Evolutionary conservation across 2,113 vertebrate genomes (phyloP).

Genomic region (Corythoichthys intestinalis): DNA sequence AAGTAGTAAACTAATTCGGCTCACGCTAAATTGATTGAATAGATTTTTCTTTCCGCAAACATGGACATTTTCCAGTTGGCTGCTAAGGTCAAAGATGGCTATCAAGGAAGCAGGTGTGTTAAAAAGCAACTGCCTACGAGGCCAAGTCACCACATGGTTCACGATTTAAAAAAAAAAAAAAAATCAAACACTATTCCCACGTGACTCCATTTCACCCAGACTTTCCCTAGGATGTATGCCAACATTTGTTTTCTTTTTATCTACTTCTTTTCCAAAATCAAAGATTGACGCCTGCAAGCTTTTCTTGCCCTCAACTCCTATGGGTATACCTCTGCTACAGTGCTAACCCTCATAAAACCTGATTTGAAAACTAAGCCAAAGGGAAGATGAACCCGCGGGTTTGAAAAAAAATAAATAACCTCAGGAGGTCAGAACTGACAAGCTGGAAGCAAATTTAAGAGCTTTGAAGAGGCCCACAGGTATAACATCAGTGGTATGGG

Average conservation of each 20-base stretch:
- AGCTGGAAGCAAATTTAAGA: slow-evolving; percentile 19
- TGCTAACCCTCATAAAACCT: slow-evolving; percentile 10
- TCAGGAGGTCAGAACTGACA: slow-evolving; percentile 7
- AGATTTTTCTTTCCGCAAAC: neutral
- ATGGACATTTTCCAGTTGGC: neutral
- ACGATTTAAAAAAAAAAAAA: neutral
- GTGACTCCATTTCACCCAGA: neutral
- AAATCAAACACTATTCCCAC: neutral
- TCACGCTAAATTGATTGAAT: too few relatives aligned
- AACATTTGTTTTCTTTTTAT: neutral
- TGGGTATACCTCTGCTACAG: neutral
- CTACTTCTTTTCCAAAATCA: neutral
- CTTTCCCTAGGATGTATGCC: neutral
- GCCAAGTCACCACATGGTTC: neutral
- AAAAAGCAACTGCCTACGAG: neutral
- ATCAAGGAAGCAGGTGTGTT: neutral
- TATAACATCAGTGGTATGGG: neutral
- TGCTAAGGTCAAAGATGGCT: neutral
- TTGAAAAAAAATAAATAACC: neutral
- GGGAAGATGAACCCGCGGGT: slow-evolving; percentile 1
- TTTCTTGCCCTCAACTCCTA: slow-evolving; percentile 2
- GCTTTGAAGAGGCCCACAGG: slow-evolving; percentile 11
- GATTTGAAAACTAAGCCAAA: slow-evolving; percentile 21
- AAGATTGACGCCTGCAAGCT: slow-evolving; percentile 1
- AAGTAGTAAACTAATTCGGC: neutral